These are phyloP conservation scores for Lamellibrachia satsuma DNA, from an alignment of 2,888 invertebrate species.

Conservation along the genomic window DNA sequence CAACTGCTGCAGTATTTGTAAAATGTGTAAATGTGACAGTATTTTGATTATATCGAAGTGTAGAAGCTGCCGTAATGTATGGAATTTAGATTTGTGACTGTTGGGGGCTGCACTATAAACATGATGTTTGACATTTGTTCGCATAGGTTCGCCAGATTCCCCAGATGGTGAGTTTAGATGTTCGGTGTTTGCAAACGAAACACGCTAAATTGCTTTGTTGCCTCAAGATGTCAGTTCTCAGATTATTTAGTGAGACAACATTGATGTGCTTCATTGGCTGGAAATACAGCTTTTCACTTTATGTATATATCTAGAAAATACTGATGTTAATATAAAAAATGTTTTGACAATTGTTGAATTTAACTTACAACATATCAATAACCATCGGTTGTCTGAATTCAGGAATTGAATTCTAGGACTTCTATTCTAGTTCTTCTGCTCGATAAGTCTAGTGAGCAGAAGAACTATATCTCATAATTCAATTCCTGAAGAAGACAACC, in stretches of 20 bases:
- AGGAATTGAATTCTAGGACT: no score
- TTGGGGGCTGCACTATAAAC: neutral
- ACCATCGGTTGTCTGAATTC: no score
- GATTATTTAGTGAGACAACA: neutral
- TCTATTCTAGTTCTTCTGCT: no score
- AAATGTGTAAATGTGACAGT: neutral
- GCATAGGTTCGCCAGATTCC: neutral
- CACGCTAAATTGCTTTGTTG: neutral
- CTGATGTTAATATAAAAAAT: neutral
- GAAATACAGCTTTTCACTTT: neutral
- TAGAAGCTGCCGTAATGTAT: neutral
- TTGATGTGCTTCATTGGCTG: neutral
- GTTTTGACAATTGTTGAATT: no score
- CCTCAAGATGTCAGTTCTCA: neutral
- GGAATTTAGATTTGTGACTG: neutral
- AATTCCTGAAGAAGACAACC: no score
- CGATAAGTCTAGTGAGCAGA: no score
- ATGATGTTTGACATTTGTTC: neutral
- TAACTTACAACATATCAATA: no score
- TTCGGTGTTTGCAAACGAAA: neutral
- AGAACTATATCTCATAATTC: no score
- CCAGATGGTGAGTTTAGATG: slow-evolving; percentile 10
- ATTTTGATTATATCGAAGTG: neutral
- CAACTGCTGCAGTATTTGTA: no score
- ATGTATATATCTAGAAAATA: neutral